Evolutionary conservation across 2,113 vertebrate species (phyloP).

Genomic region (Leucopternis melanops): DNA sequence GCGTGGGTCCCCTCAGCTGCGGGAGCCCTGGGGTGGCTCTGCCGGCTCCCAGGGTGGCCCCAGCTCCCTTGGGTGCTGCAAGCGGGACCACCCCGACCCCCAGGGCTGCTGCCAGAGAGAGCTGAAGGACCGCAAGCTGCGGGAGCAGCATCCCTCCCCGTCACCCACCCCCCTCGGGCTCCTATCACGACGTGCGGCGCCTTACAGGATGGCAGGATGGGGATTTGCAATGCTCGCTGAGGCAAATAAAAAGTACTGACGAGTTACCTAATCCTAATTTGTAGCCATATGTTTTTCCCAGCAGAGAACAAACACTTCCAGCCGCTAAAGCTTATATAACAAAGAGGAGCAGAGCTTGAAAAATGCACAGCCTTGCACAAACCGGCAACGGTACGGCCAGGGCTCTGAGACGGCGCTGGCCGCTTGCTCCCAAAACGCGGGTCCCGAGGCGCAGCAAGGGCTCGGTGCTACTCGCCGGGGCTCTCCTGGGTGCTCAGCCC

Average conservation of each 20-base stretch:
- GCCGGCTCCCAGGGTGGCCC: fast-evolving
- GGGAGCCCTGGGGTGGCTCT: not conserved
- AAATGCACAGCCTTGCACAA: not conserved
- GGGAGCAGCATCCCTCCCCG: not conserved
- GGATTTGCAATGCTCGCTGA: not conserved
- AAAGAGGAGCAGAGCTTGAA: not conserved
- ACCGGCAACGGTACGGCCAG: fast-evolving
- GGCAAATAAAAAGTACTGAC: not conserved
- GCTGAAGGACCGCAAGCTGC: not conserved
- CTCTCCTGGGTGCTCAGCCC: not conserved
- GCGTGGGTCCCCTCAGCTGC: fast-evolving
- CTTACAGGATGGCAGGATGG: not conserved
- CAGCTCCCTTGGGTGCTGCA: not conserved
- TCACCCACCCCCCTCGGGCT: fast-evolving
- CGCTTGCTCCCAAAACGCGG: fast-evolving
- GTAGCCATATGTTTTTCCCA: not conserved
- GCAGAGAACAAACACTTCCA: conserved; percentile 38
- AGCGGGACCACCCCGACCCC: not conserved
- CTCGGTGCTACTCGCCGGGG: not conserved
- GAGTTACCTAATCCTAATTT: not conserved
- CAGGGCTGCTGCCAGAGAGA: not conserved
- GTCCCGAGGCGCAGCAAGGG: fast-evolving
- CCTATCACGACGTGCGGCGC: not conserved
- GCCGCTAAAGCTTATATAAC: not conserved
- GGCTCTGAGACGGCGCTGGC: not conserved